Percentiles rank a stretch among this genome's conserved stretches.
phyloP scores from a whole-genome alignment of 2,888 invertebrate species.

The Diploptera punctata region DNA sequence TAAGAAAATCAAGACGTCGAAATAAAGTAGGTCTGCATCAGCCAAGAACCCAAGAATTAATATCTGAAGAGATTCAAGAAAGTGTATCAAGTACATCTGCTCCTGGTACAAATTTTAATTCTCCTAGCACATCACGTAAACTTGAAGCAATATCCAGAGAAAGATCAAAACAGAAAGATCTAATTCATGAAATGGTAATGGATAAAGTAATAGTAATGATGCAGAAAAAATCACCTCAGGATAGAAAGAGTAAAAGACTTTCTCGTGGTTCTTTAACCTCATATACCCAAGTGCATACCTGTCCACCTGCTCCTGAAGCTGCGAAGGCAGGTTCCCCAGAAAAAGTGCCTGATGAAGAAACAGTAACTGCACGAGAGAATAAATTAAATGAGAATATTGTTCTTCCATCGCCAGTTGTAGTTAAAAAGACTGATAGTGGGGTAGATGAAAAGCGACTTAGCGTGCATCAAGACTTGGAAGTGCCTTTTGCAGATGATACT shows the following conservation, averaged over 20 bases:
- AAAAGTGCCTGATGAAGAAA: constrained; percentile 26
- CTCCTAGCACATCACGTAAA: constrained; percentile 66
- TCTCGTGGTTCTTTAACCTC: constrained; percentile 7
- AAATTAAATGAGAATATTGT: neutral
- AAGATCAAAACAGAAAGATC: constrained; percentile 80
- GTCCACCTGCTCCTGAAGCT: neutral
- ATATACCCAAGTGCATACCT: neutral
- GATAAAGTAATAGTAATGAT: constrained; percentile 75
- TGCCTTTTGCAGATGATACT: constrained; percentile 40
- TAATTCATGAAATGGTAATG: constrained; percentile 84
- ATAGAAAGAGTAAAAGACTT: constrained; percentile 63
- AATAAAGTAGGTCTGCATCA: constrained; percentile 50
- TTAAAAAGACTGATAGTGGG: constrained; percentile 12
- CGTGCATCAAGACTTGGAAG: constrained; percentile 37
- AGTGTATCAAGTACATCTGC: constrained; percentile 49
- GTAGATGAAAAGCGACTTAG: neutral
- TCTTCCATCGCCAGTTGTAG: neutral
- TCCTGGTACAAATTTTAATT: constrained; percentile 54
- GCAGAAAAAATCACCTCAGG: constrained; percentile 62
- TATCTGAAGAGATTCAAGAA: constrained; percentile 46
- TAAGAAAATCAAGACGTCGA: constrained; percentile 64
- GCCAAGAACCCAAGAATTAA: constrained; percentile 23
- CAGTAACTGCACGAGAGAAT: constrained; percentile 49
- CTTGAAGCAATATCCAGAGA: constrained; percentile 81
- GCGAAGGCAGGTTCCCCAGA: neutral